These are phyloP conservation scores for Zosterops lateralis DNA, from an alignment of 2,113 vertebrate species.

Conservation along the genomic window DNA sequence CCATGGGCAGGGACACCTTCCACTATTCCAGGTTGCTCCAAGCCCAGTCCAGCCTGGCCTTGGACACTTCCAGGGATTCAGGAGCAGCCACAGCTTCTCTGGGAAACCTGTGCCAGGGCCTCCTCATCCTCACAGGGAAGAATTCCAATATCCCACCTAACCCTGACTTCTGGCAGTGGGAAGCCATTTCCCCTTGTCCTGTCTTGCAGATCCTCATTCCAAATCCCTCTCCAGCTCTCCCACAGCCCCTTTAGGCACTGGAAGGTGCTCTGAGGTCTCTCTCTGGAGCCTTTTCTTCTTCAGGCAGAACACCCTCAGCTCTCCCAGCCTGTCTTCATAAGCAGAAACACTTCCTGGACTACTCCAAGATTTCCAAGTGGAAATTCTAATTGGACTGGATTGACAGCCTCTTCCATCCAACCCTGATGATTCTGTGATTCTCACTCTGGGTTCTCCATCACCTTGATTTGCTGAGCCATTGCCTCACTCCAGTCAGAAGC, in stretches of 20 bases:
- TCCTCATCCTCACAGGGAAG: rapidly evolving
- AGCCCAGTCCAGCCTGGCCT: rapidly evolving
- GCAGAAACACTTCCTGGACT: neutral
- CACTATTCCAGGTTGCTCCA: rapidly evolving
- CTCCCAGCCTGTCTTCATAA: neutral
- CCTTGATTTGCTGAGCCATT: neutral
- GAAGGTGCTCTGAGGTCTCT: neutral
- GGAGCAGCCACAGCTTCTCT: neutral
- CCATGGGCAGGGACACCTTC: neutral
- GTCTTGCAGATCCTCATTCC: rapidly evolving
- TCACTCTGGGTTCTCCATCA: neutral
- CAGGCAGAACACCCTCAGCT: neutral
- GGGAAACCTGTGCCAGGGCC: rapidly evolving
- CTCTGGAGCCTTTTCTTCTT: neutral
- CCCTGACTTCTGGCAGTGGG: neutral
- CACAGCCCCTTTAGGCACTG: neutral
- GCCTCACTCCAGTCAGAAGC: neutral
- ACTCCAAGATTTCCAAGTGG: neutral
- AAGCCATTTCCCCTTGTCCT: neutral
- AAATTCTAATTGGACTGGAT: neutral
- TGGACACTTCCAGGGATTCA: neutral
- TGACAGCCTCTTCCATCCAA: neutral
- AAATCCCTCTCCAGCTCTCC: neutral
- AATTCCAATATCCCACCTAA: rapidly evolving
- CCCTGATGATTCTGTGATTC: neutral